Evolutionary conservation across 2,113 vertebrate species (phyloP).

Genomic region (Colaptes auratus): DNA sequence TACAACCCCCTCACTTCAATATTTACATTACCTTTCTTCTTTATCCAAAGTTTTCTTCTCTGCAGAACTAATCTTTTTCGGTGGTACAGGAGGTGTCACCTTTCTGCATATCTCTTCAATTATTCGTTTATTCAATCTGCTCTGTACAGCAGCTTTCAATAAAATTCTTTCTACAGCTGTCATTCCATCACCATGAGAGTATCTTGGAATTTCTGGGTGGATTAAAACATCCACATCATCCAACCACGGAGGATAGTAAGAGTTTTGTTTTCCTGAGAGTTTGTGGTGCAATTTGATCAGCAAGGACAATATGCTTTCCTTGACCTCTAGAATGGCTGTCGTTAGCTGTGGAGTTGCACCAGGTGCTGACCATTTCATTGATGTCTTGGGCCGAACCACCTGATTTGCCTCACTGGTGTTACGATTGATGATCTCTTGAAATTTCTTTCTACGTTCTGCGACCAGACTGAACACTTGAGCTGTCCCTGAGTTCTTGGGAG

Average conservation of each 20-base stretch:
- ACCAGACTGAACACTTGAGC: slow-evolving; percentile 99
- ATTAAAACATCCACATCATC: slow-evolving; percentile 86
- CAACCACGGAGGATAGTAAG: slow-evolving; percentile 90
- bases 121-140: slow-evolving; percentile 92
- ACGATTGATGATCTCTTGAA: slow-evolving; percentile 99
- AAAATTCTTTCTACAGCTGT: slow-evolving; percentile 95
- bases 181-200: slow-evolving; percentile 92
- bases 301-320: slow-evolving; percentile 97
- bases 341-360: slow-evolving; percentile 91
- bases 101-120: slow-evolving; percentile 96
- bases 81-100: slow-evolving; percentile 92
- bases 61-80: slow-evolving; percentile 90
- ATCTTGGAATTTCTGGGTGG: slow-evolving; percentile 82
- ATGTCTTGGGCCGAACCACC: slow-evolving; percentile 89
- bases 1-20: not conserved
- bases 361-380: slow-evolving; percentile 91
- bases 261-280: slow-evolving; percentile 95
- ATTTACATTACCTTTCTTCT: slow-evolving; percentile 89
- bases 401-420: slow-evolving; percentile 90
- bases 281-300: slow-evolving; percentile 98
- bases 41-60: slow-evolving; percentile 98
- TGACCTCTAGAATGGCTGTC: slow-evolving; percentile 96
- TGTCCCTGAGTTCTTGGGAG: slow-evolving; percentile 89
- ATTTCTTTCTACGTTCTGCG: slow-evolving; percentile 95
- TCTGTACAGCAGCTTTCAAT: slow-evolving; percentile 89